A percentile compares a stretch with the other conserved stretches of the same genome.
phyloP scores from a whole-genome alignment of 2,113 vertebrate genomes.

The Erythrolamprus reginae region DNA sequence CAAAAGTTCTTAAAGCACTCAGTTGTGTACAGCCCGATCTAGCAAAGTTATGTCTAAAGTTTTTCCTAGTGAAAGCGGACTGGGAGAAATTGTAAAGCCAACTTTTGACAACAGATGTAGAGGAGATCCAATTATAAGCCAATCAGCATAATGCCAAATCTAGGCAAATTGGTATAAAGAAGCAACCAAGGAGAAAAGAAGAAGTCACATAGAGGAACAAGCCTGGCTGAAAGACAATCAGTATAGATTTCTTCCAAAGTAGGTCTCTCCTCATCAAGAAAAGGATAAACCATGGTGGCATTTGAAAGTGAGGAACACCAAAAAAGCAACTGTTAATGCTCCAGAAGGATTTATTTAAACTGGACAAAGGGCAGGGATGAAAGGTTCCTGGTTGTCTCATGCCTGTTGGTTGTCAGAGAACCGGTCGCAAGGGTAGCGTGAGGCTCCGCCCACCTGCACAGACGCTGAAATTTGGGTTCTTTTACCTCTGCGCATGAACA shows the following conservation, averaged over 20 bases:
- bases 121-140: neutral
- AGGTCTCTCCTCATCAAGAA: neutral
- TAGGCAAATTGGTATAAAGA: neutral
- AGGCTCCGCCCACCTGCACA: too few species aligned
- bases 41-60: neutral
- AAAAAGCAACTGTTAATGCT: neutral
- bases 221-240: neutral
- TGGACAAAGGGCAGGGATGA: neutral
- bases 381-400: too few species aligned
- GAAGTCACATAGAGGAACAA: neutral
- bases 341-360: neutral
- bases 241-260: neutral
- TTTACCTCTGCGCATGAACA: too few species aligned
- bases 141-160: neutral
- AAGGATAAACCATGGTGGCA: neutral
- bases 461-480: too few species aligned
- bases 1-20: neutral
- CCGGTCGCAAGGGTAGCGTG: too few species aligned
- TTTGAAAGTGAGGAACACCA: neutral
- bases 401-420: too few species aligned
- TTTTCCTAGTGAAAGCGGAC: neutral
- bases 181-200: neutral
- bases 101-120: neutral
- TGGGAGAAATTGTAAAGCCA: neutral
- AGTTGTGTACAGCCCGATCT: neutral